Base-by-base conservation (phyloP, 2,113 vertebrate genomes). In the Nesoenas mayeri region DNA sequence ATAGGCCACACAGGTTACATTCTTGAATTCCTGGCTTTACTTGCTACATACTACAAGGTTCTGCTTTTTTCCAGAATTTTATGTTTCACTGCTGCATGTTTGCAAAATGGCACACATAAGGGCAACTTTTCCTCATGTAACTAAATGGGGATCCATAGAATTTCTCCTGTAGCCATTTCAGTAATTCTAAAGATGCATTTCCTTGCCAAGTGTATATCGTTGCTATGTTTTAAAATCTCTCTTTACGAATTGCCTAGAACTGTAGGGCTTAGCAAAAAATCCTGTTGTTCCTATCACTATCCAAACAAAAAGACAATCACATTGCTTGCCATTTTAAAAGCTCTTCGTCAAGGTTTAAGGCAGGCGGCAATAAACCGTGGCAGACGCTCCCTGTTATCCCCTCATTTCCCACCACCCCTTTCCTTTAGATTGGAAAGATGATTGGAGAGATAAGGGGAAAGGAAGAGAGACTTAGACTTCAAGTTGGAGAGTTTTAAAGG, bases 1-100 rank as follows among this genome's bases (percentile, higher is more conserved):
- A 48, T 56, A 22, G 79, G 89, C 89, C 87, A 93, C 88, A 95
- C 31, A 93, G 92, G 90, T 77, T 91, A 85, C 48, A 57, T 85
- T 93, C 62, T 73, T 85, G 79, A 95, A 91, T 79, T 91, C 17
- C 53, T 82, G 44, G 48, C 81, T 62, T 40, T 40, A 40, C 40
- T 40, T 40, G 40, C 40, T 40, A 40, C 40, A 40, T 40, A 40
- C 40, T 40, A 40, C 40, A 40, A 47, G 21, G 67, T 56, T 85
- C 42, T 72, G 3, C 11, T 51, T 60, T 79, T 54, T 48, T 42
- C 28, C 20, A 65, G 28, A 73, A 57, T 67, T 79, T 74, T 28
- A 40, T 40, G 7, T 31, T 89, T 86, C 47, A 54, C 8, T 79
- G 18, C 14, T 42, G 15, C 10, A n/a, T 50, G 3, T 56, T 60